phyloP scores from a whole-genome alignment of 2,113 vertebrate genomes.

The Uropsilus gracilis region DNA sequence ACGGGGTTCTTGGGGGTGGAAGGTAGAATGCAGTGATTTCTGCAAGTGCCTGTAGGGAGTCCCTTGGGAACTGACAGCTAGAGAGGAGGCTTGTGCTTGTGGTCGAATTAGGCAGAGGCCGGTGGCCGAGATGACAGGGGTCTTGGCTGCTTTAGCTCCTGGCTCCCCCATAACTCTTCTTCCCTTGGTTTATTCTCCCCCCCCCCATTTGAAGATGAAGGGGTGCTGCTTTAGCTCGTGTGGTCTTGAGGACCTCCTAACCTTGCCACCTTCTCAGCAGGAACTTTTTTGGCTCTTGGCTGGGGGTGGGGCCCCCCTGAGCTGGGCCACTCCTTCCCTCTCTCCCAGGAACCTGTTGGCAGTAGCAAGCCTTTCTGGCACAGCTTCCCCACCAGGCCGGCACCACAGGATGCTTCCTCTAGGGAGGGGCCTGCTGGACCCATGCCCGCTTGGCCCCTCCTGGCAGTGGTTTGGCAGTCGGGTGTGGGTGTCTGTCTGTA shows the following conservation, averaged over 20 bases:
- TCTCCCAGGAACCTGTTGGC: constrained; percentile 74
- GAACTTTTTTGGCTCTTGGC: constrained; percentile 1
- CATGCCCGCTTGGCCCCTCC: constrained; percentile 66
- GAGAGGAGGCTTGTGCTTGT: neutral
- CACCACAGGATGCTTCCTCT: constrained; percentile 78
- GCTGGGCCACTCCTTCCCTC: constrained; percentile 56
- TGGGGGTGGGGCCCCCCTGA: constrained; percentile 39
- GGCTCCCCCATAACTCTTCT: neutral
- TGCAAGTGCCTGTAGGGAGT: neutral
- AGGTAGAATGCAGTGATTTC: neutral
- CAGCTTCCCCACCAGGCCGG: constrained; percentile 68
- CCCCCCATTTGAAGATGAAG: neutral
- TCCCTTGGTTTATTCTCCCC: neutral
- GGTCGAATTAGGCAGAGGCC: neutral
- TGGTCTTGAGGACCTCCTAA: neutral
- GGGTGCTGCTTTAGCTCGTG: neutral
- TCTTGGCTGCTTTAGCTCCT: neutral
- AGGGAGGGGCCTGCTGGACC: constrained; percentile 73
- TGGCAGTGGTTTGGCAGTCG: constrained; percentile 51
- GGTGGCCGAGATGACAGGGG: neutral
- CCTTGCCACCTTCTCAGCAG: neutral
- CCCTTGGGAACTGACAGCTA: neutral
- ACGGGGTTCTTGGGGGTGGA: neutral
- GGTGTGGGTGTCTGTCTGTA: neutral
- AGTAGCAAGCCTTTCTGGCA: constrained; percentile 70